A percentile compares a stretch with the other conserved stretches of the same genome.
Conservation (phyloP, 2,113 vertebrate species). For the Corynorhinus townsendii region DNA sequence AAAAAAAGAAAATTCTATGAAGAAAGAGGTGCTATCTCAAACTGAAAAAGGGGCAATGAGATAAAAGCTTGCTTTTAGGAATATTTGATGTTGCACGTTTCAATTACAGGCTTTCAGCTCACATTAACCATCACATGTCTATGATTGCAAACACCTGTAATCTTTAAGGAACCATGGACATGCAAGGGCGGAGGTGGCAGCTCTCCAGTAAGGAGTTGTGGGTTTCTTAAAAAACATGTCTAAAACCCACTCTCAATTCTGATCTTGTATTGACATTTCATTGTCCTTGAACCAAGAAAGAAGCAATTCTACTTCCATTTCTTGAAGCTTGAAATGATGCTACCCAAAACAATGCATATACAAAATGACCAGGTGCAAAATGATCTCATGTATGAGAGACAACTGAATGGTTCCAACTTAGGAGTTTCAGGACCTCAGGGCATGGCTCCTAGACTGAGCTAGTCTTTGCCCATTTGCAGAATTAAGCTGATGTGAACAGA, state of each 20-base stretch:
- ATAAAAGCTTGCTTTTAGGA: background rate
- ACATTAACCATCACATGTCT: background rate
- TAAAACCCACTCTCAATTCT: slow-evolving; percentile 36
- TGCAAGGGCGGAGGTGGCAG: background rate
- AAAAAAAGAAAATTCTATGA: background rate
- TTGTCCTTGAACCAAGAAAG: slow-evolving; percentile 30
- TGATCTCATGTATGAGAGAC: background rate
- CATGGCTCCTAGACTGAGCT: background rate
- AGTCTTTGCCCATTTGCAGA: background rate
- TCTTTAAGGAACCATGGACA: background rate
- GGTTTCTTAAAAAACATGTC: background rate
- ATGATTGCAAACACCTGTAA: background rate
- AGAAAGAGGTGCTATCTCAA: background rate
- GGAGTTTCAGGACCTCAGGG: background rate
- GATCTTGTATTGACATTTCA: background rate
- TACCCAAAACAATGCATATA: background rate
- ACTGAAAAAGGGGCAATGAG: background rate
- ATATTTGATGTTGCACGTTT: background rate
- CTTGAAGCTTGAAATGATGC: background rate
- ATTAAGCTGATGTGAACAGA: background rate
- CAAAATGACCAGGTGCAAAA: background rate
- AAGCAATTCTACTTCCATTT: slow-evolving; percentile 16
- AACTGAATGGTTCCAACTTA: background rate
- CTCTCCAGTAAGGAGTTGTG: background rate
- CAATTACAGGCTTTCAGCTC: background rate